Conservation (phyloP, 2,113 vertebrate species). For the Thamnophis sirtalis region DNA sequence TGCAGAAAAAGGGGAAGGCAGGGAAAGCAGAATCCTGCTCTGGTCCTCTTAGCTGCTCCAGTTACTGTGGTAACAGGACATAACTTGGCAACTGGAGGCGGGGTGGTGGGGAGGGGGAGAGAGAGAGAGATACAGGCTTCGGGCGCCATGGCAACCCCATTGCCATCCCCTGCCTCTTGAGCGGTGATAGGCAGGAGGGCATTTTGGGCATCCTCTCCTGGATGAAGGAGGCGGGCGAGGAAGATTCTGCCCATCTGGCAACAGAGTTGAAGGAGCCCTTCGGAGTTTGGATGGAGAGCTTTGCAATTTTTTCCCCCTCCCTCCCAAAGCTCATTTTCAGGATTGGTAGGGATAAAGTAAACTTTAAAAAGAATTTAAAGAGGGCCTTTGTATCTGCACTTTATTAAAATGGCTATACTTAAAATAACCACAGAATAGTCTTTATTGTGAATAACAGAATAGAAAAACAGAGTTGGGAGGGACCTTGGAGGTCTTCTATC, state of each 20-base stretch:
- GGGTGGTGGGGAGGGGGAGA: no score
- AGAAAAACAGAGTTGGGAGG: no score
- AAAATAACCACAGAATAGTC: no score
- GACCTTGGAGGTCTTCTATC: no score
- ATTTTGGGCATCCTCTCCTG: not conserved
- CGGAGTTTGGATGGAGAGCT: not conserved
- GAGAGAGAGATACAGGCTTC: not conserved
- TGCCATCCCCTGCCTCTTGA: not conserved
- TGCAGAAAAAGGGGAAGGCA: no score
- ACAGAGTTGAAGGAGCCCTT: not conserved
- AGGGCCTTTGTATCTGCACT: not conserved
- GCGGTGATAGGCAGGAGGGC: not conserved
- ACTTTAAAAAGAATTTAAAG: not conserved
- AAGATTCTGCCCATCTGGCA: not conserved
- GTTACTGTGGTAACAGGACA: constrained; percentile 31
- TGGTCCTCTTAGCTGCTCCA: not conserved
- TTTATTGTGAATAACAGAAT: no score
- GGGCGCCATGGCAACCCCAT: constrained; percentile 23
- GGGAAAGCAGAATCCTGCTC: not conserved
- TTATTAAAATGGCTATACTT: not conserved
- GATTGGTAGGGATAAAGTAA: not conserved
- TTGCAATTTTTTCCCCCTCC: not conserved
- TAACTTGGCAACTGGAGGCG: constrained; percentile 27
- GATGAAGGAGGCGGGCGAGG: not conserved
- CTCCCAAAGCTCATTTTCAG: not conserved